Evolutionary conservation across 30 jellyfish, hydroid and myxozoan genomes (phyloP).

Genomic region (Rhopilema esculentum): DNA sequence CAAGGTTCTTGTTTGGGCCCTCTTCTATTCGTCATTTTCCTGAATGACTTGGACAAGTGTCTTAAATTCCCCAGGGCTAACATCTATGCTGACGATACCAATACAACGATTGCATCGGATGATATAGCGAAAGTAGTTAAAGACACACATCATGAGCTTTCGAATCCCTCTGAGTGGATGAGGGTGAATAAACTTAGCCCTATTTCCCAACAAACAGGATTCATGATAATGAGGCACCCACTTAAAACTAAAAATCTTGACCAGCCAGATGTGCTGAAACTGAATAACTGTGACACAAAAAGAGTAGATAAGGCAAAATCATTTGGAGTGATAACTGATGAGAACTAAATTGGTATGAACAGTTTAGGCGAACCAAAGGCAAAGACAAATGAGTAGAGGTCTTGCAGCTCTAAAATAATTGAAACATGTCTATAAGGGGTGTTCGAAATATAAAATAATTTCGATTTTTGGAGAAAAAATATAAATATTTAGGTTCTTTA

Average conservation of each 20-base stretch:
- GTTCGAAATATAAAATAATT: too few relatives aligned
- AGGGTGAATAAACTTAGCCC: conserved; percentile 20
- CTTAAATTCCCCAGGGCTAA: conserved; percentile 47
- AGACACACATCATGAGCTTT: conserved; percentile 1
- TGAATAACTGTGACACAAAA: conserved; percentile 27
- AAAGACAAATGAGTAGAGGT: too few relatives aligned
- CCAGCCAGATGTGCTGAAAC: conserved; percentile 33
- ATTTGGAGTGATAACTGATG: conserved; percentile 3
- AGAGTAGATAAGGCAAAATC: conserved; percentile 14
- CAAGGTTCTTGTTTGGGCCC: conserved; percentile 69
- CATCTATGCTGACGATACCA: conserved; percentile 59
- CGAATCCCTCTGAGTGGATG: conserved; percentile 34
- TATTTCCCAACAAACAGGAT: not conserved
- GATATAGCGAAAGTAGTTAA: not conserved
- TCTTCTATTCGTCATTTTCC: conserved; percentile 33
- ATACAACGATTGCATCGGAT: conserved; percentile 43
- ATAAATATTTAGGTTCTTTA: too few relatives aligned
- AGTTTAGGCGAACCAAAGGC: too few relatives aligned
- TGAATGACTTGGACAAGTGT: conserved; percentile 49
- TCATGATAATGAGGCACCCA: conserved; percentile 35
- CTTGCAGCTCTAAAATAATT: too few relatives aligned
- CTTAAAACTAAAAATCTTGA: conserved; percentile 34
- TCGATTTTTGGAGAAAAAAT: too few relatives aligned
- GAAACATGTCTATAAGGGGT: too few relatives aligned
- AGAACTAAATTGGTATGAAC: not conserved